Evolutionary conservation across 2,113 vertebrate species (phyloP), one percentile per base, ranked within the genome.

Genomic region (Bostrychus sinensis): DNA sequence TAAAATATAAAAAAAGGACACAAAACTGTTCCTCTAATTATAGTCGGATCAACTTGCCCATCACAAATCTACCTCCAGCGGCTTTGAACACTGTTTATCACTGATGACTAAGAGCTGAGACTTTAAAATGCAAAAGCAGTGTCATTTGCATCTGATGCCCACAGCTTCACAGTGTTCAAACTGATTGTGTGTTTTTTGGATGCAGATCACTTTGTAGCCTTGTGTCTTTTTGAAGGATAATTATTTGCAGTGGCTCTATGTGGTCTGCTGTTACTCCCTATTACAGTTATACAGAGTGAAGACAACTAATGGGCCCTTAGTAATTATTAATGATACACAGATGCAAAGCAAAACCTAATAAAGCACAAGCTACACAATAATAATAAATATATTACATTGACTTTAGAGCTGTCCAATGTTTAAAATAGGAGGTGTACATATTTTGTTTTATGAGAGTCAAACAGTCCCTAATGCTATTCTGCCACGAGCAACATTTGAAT

Each of bases 401-500:
- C 5, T 8, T 32, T 32, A 32, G 30, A 3, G n/a, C n/a, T n/a
- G n/a, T n/a, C 30, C 8, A 3, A 32, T 5, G 30, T 32, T 32
- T 32, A 7, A 32, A 32, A 8, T 7, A 32, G 30, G 8, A 8
- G 30, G 8, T 7, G 30, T 32, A 32, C 5, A 32, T 32, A 5
- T 32, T 32, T 8, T 32, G 5, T 32, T 46, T 46, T 46, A 46
- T 3, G 42, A 20, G 5, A 10, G 17, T 17, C 10, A 23, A 25
- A 23, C 30, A 37, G 51, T 20, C 25, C 22, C 11, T 1, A 13
- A 59, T 43, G 62, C 45, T 38, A 42, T 62, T 62, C 30, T 17
- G 12, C 16, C 36, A 38, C 7, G 43, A 43, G 58, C 56, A 26
- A 13, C 38, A 71, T 70, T 42, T 62, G 45, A 56, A 75, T 58